Percentiles rank a stretch among this genome's conserved stretches.
phyloP scores from a whole-genome alignment of 2,797 vertebrate genomes.

The Leptodactylus fallax region DNA sequence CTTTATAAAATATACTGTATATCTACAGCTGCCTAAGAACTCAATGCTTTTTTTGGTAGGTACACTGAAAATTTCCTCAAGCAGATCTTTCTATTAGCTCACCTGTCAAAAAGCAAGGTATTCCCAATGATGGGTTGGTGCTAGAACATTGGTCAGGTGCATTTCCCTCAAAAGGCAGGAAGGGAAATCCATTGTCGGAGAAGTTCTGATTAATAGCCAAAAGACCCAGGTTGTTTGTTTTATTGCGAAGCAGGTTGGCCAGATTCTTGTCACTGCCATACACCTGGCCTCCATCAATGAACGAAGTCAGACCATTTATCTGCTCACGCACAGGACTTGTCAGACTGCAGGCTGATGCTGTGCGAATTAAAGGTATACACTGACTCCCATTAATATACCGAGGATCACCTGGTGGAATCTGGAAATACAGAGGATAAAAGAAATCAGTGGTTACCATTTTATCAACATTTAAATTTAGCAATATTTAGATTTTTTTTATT shows the following conservation, averaged over 20 bases:
- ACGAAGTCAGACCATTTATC: slow-evolving; percentile 85
- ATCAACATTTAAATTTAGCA: too few species aligned
- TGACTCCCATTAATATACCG: slow-evolving; percentile 11
- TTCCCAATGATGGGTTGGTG: slow-evolving; percentile 77
- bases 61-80: not conserved
- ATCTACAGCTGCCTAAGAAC: not conserved
- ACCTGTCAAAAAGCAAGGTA: slow-evolving; percentile 90
- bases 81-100: slow-evolving; percentile 12
- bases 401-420: too few species aligned
- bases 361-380: slow-evolving; percentile 84
- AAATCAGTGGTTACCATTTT: too few species aligned
- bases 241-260: slow-evolving; percentile 77
- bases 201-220: slow-evolving; percentile 81
- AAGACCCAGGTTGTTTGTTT: slow-evolving; percentile 75
- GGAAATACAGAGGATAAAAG: too few species aligned
- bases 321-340: slow-evolving; percentile 78
- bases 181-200: slow-evolving; percentile 75
- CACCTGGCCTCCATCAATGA: slow-evolving; percentile 82
- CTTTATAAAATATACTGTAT: too few species aligned
- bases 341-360: slow-evolving; percentile 79
- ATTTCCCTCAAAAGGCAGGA: slow-evolving; percentile 78
- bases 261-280: slow-evolving; percentile 79
- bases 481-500: too few species aligned
- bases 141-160: slow-evolving; percentile 74
- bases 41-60: not conserved